Percentiles rank a stretch among this genome's conserved stretches.
phyloP scores from a whole-genome alignment of 2,113 vertebrate species.

The Apteryx mantelli region DNA sequence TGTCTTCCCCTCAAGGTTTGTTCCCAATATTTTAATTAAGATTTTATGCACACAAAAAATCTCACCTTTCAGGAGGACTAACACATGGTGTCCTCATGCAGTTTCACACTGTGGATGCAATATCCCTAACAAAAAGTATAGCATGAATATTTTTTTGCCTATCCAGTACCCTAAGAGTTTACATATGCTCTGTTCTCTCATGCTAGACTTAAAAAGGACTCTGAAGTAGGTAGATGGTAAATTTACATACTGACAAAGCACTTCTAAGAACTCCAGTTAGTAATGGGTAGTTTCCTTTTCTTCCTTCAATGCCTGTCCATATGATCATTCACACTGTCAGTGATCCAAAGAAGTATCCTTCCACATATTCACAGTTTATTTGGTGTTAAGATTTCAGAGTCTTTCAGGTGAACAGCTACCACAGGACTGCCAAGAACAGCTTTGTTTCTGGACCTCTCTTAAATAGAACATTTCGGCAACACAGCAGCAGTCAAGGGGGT shows the following conservation, averaged over 20 bases:
- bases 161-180: background rate
- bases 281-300: constrained; percentile 1
- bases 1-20: background rate
- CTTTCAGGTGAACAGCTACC: background rate
- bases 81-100: background rate
- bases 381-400: background rate
- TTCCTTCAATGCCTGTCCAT: constrained; percentile 18
- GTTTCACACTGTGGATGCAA: background rate
- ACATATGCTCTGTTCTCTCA: background rate
- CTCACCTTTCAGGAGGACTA: background rate
- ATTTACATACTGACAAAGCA: background rate
- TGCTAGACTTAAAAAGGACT: background rate
- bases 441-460: background rate
- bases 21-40: background rate
- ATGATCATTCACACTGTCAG: constrained; percentile 1
- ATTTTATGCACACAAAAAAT: background rate
- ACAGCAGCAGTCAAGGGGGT: background rate
- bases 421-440: background rate
- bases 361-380: constrained; percentile 9
- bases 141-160: background rate
- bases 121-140: background rate
- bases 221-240: background rate
- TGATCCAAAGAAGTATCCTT: constrained; percentile 9
- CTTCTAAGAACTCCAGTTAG: constrained; percentile 6
- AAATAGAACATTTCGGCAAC: background rate